Base-by-base conservation (phyloP, 2,113 vertebrate species). In the Penelope pileata region DNA sequence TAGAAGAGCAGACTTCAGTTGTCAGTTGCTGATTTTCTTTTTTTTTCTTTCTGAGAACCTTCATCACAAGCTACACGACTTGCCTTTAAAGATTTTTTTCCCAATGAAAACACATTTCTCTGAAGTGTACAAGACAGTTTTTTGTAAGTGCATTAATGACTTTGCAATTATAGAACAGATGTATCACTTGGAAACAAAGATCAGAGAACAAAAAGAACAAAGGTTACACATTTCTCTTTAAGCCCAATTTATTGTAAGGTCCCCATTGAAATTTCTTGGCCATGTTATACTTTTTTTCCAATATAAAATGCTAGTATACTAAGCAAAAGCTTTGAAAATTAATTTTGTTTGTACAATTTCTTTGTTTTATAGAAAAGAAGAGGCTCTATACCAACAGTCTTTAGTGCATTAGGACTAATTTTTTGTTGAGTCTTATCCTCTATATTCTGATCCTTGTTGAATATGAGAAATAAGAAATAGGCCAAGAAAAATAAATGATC, bases 401-500 rank as follows among this genome's bases (percentile, higher is more conserved):
- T 70, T 32, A 5, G 1, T 38, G 30, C 7, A 59, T 86, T 72
- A 94, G 16, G 40, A 62, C 84, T 67, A 62, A 11, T 21, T 32
- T 40, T 63, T 56, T 78, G 8, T 47, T 51, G 47, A 24, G 42
- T 70, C 51, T 93, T 79, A 43, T 45, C 30, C 53, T 86, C 26
- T 76, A 4, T 94, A 90, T 92, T 56, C 43, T 92, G 68, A 81
- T 32, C 38, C 85, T 73, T 83, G 66, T 24, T 92, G 40, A 66
- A 59, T 70, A 11, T 38, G 69, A 86, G 30, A 23, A 89, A 72
- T 6, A 58, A 85, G 23, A 50, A 74, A 74, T 23, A 75, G 58
- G 34, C 73, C 84, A 96, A 97, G 62, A 66, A 95, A 97, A 97
- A 88, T 9, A 95, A 85, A 42, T 30, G 29, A 24, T 60, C 6